These are phyloP conservation scores for Axis porcinus DNA, from an alignment of 2,113 vertebrate genomes.

Conservation along the genomic window DNA sequence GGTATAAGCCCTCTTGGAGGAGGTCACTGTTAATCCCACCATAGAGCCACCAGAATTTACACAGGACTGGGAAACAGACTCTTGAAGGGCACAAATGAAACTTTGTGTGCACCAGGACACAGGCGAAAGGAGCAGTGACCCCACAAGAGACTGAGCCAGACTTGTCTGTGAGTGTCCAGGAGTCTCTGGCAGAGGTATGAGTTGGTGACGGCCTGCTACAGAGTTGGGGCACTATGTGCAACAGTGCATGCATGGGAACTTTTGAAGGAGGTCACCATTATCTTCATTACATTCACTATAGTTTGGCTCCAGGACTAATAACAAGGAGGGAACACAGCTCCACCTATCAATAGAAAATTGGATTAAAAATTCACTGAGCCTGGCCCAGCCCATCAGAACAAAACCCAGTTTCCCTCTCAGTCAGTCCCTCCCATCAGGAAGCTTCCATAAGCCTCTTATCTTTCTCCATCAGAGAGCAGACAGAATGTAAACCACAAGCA, in stretches of 20 bases:
- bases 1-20: not conserved
- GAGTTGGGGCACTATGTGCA: not conserved
- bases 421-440: not conserved
- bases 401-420: not conserved
- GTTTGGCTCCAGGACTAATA: not conserved
- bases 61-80: not conserved
- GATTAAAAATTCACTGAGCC: not conserved
- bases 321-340: not conserved
- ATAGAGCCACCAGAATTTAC: not conserved
- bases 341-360: rapidly evolving
- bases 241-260: not conserved
- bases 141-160: not conserved
- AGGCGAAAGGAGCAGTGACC: not conserved
- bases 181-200: not conserved
- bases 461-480: not conserved
- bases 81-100: not conserved
- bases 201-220: not conserved
- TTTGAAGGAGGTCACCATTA: not conserved
- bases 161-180: not conserved
- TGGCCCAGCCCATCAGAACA: not conserved
- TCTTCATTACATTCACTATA: too few relatives aligned
- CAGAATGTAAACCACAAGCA: not conserved
- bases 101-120: not conserved
- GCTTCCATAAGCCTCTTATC: not conserved
- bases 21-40: not conserved